Percentiles rank a stretch among this genome's conserved stretches.
These are phyloP conservation scores for Nasonovia ribisnigri DNA, from an alignment of 2,888 invertebrate genomes.

Conservation along the genomic window DNA sequence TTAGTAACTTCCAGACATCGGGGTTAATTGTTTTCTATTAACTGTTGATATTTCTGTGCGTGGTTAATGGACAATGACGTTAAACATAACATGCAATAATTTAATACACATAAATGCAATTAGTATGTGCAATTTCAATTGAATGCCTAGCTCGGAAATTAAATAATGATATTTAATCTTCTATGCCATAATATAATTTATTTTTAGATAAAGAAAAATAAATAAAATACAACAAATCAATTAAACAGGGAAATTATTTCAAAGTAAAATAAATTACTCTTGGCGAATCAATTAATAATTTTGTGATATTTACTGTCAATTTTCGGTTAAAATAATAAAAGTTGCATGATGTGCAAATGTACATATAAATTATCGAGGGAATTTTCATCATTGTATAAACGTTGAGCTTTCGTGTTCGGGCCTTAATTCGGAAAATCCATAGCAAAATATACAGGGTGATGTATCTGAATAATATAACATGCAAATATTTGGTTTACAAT, in stretches of 20 bases:
- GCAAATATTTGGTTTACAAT: neutral
- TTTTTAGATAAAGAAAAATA: neutral
- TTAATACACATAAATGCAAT: neutral
- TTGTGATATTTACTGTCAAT: neutral
- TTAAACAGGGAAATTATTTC: neutral
- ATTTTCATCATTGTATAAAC: neutral
- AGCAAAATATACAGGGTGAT: neutral
- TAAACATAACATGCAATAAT: neutral
- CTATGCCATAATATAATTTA: neutral
- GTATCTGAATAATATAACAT: neutral
- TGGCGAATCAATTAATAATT: too few relatives aligned
- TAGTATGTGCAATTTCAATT: neutral
- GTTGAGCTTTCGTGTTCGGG: neutral
- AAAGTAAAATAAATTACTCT: neutral
- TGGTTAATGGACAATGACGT: neutral
- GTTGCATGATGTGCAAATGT: neutral
- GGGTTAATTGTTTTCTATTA: neutral
- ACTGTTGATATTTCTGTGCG: neutral
- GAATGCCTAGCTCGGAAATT: neutral
- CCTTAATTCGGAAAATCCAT: neutral
- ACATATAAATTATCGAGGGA: neutral
- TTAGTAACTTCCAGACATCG: neutral
- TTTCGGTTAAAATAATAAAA: neutral
- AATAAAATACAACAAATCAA: neutral
- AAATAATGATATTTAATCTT: neutral